Conservation (phyloP, 2,797 vertebrate genomes). For the Onychomys arenicola region DNA sequence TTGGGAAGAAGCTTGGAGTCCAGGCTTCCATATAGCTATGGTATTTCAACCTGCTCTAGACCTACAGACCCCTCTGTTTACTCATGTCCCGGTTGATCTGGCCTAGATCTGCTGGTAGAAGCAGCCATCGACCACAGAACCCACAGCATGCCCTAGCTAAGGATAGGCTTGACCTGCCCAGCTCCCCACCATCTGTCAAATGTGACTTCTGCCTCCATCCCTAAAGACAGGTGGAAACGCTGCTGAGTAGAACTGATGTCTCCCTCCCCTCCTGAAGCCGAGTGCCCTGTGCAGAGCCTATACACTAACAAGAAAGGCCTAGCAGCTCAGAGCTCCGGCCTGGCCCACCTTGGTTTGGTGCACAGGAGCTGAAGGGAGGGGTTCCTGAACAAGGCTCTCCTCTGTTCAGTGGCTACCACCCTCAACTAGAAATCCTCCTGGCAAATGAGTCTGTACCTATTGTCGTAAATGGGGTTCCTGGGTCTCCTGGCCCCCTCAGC, state of each 20-base stretch:
- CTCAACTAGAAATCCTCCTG: not conserved
- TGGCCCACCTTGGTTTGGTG: not conserved
- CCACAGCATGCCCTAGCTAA: not conserved
- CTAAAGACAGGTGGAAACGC: too few relatives aligned
- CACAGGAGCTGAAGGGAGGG: not conserved
- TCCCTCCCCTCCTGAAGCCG: not conserved
- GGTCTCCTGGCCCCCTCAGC: not conserved
- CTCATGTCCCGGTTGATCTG: too few relatives aligned
- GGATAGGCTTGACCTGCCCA: not conserved
- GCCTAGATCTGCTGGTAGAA: not conserved
- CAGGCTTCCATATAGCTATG: rapidly evolving
- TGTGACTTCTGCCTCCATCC: not conserved
- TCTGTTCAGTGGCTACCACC: not conserved
- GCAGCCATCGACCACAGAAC: not conserved
- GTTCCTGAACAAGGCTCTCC: not conserved
- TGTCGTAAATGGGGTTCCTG: too few relatives aligned
- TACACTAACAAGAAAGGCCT: too few relatives aligned
- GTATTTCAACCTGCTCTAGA: not conserved
- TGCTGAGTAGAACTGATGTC: not conserved
- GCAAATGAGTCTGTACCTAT: not conserved
- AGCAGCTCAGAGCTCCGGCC: not conserved
- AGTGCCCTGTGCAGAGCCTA: not conserved
- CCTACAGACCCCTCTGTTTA: not conserved
- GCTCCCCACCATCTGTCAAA: not conserved
- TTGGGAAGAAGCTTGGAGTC: not conserved